Evolutionary conservation across 2,888 invertebrate genomes (phyloP).

Genomic region (Agapostemon virescens): DNA sequence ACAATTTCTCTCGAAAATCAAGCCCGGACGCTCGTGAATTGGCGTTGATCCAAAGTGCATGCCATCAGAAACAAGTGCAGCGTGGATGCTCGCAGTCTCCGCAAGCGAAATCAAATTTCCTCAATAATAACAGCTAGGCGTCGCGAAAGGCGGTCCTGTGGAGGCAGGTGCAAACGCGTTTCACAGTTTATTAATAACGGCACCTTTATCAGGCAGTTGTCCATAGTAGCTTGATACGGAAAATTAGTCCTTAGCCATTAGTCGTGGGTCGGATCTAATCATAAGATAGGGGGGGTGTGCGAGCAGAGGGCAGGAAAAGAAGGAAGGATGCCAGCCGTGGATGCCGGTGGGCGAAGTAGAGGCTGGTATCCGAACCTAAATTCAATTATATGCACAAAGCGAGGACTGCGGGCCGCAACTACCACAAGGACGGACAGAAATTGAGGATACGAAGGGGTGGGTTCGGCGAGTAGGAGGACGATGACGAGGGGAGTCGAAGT

Average conservation of each 20-base stretch:
- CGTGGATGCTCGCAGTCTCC: neutral
- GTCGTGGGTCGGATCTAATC: constrained; percentile 34
- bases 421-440: constrained; percentile 63
- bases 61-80: neutral
- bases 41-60: constrained; percentile 1
- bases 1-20: neutral
- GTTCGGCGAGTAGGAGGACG: neutral
- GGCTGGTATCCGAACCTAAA: constrained; percentile 72
- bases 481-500: constrained; percentile 37
- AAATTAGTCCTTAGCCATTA: constrained; percentile 42
- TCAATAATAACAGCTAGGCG: neutral
- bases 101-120: constrained; percentile 16
- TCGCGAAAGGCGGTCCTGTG: neutral
- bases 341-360: constrained; percentile 53
- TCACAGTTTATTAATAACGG: constrained; percentile 27
- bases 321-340: constrained; percentile 28
- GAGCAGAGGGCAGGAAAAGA: constrained; percentile 42
- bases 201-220: neutral
- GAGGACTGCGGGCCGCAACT: constrained; percentile 69
- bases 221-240: constrained; percentile 7
- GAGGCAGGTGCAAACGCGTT: neutral
- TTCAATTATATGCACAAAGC: constrained; percentile 78
- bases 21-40: neutral
- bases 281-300: constrained; percentile 43
- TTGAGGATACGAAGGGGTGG: constrained; percentile 47